phyloP scores from a whole-genome alignment of 2,888 invertebrate genomes.

The Malthinus seriepunctatus region DNA sequence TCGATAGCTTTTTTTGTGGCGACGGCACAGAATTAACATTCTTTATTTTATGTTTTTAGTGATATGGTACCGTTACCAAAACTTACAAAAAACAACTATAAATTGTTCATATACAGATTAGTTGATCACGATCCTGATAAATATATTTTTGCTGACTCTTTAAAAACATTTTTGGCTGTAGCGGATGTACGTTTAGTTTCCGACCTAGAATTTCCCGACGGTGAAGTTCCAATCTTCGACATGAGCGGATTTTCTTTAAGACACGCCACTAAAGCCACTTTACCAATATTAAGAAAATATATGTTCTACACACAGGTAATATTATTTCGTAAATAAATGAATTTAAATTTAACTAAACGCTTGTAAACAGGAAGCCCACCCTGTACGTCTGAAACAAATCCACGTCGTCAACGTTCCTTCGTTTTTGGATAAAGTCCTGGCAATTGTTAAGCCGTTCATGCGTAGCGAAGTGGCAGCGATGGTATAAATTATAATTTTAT shows the following conservation, averaged over 20 bases:
- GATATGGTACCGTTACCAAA: slow-evolving; percentile 71
- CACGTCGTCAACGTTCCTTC: slow-evolving; percentile 69
- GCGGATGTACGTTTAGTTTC: slow-evolving; percentile 67
- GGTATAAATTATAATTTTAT: slow-evolving; percentile 53
- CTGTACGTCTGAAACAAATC: slow-evolving; percentile 66
- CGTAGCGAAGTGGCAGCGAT: slow-evolving; percentile 68
- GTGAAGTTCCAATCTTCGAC: slow-evolving; percentile 75
- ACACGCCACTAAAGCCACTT: slow-evolving; percentile 65
- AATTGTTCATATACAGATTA: slow-evolving; percentile 68
- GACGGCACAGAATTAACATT: no score
- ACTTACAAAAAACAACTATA: slow-evolving; percentile 68
- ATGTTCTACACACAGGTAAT: slow-evolving; percentile 71
- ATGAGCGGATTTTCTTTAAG: slow-evolving; percentile 66
- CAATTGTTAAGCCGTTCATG: slow-evolving; percentile 67
- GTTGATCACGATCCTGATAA: slow-evolving; percentile 65
- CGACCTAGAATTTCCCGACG: slow-evolving; percentile 63
- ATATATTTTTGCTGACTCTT: slow-evolving; percentile 67
- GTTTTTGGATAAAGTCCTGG: slow-evolving; percentile 66
- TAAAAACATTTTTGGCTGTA: slow-evolving; percentile 74
- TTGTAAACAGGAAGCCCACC: slow-evolving; percentile 70
- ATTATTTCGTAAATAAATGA: background rate
- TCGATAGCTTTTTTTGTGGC: no score
- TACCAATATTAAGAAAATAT: slow-evolving; percentile 67
- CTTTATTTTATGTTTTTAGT: slow-evolving; percentile 62
- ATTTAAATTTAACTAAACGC: background rate